Evolutionary conservation across 2,888 invertebrate genomes (phyloP).

Genomic region (Polyploca ridens): DNA sequence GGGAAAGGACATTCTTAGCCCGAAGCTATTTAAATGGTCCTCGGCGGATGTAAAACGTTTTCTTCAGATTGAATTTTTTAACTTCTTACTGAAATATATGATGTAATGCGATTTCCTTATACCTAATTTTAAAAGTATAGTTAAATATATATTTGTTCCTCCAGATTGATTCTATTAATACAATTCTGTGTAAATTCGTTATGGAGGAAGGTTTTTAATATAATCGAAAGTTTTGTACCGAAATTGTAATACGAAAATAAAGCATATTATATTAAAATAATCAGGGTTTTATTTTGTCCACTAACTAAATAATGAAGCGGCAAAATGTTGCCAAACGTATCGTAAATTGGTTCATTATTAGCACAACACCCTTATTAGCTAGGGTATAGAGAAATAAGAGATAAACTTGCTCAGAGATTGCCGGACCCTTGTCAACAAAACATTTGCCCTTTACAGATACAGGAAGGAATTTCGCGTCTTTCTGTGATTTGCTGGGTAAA

Average conservation of each 20-base stretch:
- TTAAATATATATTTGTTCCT: neutral
- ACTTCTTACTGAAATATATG: neutral
- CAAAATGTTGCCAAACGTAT: neutral
- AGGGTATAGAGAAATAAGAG: neutral
- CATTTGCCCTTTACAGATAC: neutral
- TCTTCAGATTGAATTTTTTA: neutral
- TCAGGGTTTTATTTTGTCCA: neutral
- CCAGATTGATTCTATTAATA: neutral
- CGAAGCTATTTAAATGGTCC: neutral
- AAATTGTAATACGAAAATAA: constrained; percentile 37
- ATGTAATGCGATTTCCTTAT: neutral
- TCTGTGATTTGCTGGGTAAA: neutral
- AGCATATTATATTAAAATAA: constrained; percentile 18
- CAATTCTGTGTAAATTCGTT: neutral
- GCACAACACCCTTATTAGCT: neutral
- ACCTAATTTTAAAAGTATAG: neutral
- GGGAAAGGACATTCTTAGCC: neutral
- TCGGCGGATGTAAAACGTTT: neutral
- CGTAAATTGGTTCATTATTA: neutral
- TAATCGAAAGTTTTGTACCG: constrained; percentile 29
- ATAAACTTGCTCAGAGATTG: neutral
- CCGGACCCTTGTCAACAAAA: constrained; percentile 4
- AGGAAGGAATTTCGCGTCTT: neutral
- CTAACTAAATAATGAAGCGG: too few relatives aligned
- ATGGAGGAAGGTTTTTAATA: neutral